These are phyloP conservation scores for Xenops minutus DNA, from an alignment of 2,797 vertebrate species.

Conservation along the genomic window DNA sequence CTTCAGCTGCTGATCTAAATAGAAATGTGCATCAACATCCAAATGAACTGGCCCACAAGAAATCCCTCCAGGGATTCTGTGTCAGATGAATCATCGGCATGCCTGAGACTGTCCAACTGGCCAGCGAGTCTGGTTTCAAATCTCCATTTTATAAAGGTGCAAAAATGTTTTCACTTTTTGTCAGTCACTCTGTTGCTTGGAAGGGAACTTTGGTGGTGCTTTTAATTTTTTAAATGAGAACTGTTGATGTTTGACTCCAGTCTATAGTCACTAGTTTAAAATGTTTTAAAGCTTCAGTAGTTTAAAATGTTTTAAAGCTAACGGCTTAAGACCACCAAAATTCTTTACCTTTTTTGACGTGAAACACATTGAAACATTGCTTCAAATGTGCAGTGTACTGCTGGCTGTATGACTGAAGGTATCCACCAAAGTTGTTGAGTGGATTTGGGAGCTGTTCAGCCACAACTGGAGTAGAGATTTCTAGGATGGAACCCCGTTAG, in stretches of 20 bases:
- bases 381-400: background rate
- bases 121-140: slow-evolving; percentile 9
- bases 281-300: background rate
- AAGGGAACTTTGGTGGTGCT: background rate
- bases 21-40: slow-evolving; percentile 61
- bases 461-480: background rate
- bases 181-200: background rate
- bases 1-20: slow-evolving; percentile 67
- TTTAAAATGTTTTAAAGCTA: background rate
- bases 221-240: background rate
- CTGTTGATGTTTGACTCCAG: background rate
- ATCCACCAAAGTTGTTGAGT: background rate
- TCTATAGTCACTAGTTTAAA: background rate
- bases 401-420: background rate
- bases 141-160: background rate
- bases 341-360: background rate
- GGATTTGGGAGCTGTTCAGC: background rate
- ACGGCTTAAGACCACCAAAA: background rate
- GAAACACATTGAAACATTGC: background rate
- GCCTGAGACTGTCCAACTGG: slow-evolving; percentile 30
- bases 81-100: slow-evolving; percentile 36
- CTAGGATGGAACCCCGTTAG: background rate
- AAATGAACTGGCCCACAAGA: slow-evolving; percentile 33
- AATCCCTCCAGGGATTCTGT: slow-evolving; percentile 27
- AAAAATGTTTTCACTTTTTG: background rate